A percentile compares a stretch with the other conserved stretches of the same genome.
Conservation (phyloP, 1,140 invertebrate genomes). For the Pseudomyrmex flavicornis region DNA sequence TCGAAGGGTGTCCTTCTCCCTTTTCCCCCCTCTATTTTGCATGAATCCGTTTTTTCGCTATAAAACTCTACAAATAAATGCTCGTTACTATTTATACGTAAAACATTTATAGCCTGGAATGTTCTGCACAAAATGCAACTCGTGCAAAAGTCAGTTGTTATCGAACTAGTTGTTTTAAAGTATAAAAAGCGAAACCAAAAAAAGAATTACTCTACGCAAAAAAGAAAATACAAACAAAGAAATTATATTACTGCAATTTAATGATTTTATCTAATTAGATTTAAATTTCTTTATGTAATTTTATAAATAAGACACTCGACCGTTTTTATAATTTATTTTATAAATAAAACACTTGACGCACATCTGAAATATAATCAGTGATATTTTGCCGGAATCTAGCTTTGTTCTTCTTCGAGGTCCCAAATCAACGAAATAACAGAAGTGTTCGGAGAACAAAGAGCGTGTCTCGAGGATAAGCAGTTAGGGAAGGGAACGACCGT, state of each 20-base stretch:
- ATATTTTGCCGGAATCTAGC: constrained; percentile 54
- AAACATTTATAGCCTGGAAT: background rate
- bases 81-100: background rate
- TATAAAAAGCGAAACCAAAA: too few relatives aligned
- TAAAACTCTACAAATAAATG: constrained; percentile 1
- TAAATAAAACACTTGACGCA: constrained; percentile 32
- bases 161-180: too few relatives aligned
- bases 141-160: too few relatives aligned
- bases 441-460: constrained; percentile 62
- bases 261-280: too few relatives aligned
- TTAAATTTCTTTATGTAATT: too few relatives aligned
- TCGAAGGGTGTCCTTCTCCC: background rate
- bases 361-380: constrained; percentile 62
- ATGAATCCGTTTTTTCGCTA: constrained; percentile 12
- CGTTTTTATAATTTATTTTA: constrained; percentile 1
- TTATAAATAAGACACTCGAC: too few relatives aligned
- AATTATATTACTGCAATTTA: too few relatives aligned
- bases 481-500: background rate
- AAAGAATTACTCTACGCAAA: too few relatives aligned
- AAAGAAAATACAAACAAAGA: background rate
- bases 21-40: constrained; percentile 22
- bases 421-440: constrained; percentile 20
- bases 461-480: constrained; percentile 33
- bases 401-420: constrained; percentile 28
- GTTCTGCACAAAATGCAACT: background rate